Evolutionary conservation across 2,797 vertebrate species (phyloP).

Genomic region (Loriculus beryllinus): DNA sequence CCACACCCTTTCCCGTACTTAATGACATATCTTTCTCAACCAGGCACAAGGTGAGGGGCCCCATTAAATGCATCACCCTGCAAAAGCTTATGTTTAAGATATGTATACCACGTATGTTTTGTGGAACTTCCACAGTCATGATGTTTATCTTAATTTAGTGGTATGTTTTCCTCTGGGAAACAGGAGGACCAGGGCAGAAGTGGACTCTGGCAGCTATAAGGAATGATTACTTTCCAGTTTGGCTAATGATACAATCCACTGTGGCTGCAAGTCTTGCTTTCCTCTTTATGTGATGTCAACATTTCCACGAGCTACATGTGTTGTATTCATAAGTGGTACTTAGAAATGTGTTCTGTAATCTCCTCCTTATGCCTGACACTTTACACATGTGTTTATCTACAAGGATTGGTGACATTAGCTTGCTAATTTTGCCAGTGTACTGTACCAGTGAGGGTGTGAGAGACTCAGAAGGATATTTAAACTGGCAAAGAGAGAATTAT

Average conservation of each 20-base stretch:
- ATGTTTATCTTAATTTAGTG: conserved; percentile 23
- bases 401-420: conserved; percentile 58
- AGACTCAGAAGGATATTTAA: conserved; percentile 56
- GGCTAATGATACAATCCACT: conserved; percentile 64
- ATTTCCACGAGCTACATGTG: conserved; percentile 57
- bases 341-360: conserved; percentile 67
- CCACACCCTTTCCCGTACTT: neutral
- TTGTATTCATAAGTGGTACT: conserved; percentile 68
- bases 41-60: neutral
- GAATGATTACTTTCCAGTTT: conserved; percentile 59
- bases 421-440: conserved; percentile 61
- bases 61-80: neutral
- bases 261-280: conserved; percentile 54
- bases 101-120: neutral
- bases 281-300: conserved; percentile 61
- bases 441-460: conserved; percentile 22
- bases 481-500: conserved; percentile 57
- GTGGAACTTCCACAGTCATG: neutral
- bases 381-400: conserved; percentile 65
- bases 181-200: neutral
- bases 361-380: conserved; percentile 67
- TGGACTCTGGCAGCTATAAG: conserved; percentile 28
- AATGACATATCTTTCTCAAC: neutral
- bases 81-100: neutral
- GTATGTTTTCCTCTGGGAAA: conserved; percentile 9